Base-by-base conservation (phyloP, 2,888 invertebrate species). In the Catocala nupta region DNA sequence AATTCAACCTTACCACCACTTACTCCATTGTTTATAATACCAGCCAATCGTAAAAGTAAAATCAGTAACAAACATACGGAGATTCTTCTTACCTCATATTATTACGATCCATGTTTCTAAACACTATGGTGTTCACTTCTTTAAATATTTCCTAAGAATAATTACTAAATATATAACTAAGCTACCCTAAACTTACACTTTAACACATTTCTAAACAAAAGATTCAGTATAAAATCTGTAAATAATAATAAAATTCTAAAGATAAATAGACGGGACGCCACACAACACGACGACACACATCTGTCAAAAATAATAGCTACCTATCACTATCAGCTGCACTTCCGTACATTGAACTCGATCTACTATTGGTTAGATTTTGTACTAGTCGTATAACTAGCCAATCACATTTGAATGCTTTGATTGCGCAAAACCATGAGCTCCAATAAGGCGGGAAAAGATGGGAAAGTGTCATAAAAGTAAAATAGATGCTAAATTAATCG, bases 71-170 rank as follows among this genome's bases (percentile, higher is more conserved):
- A 82, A 77, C 77, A 78, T 87, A 85, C 83, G 82, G 76, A 84
- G 77, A 84, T 84, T 81, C 73, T 77, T 80, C 91, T 88, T 82
- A 92, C 94, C 94, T 93, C 91, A 93, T 90, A 91, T 88, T 86
- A 80, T 88, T 93, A 81, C 92, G 90, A 81, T 92, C 92, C 91
- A 92, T 92, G 71, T 83, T 89, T 81, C 74, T 68, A 80, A 81
- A 78, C 77, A 81, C 77, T 75, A 68, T 59, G 34, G 43, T 68
- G 57, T 66, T 61, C 53, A 59, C 65, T 72, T 55, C 60, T 69
- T 60, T 70, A 59, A 39, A 8, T 39, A 39, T 39, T 68, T 71
- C 68, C 70, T 80, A 76, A 68, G 45, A 68, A 73, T 75, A 80
- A 67, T 57, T 70, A 77, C 71, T 80, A 81, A 56, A 72, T 78